Evolutionary conservation across 2,113 vertebrate species (phyloP).

Genomic region (Lepus americanus): DNA sequence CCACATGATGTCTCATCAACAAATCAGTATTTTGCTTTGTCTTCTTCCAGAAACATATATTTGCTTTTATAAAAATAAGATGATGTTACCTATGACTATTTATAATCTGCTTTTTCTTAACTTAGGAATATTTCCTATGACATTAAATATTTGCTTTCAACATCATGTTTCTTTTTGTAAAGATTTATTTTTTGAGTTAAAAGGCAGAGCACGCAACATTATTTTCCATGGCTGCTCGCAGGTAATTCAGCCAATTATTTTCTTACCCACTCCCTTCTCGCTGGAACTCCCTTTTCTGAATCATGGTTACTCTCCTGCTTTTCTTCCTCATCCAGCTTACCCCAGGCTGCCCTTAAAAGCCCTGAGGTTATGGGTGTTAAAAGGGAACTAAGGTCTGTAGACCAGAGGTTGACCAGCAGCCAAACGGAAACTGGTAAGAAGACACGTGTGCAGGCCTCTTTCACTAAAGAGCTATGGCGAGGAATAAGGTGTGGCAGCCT

Average conservation of each 20-base stretch:
- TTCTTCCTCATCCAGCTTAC: conserved; percentile 8
- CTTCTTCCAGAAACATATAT: background rate
- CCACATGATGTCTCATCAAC: background rate
- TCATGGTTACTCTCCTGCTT: background rate
- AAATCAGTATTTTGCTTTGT: background rate
- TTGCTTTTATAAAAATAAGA: conserved; percentile 27
- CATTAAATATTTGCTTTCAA: background rate
- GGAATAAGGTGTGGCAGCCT: background rate
- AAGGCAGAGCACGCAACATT: background rate
- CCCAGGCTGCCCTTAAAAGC: background rate
- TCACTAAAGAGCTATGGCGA: no score
- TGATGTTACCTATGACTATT: background rate
- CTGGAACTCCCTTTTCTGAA: background rate
- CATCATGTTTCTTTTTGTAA: background rate
- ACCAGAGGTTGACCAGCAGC: background rate
- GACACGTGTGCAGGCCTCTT: background rate
- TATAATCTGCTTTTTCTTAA: background rate
- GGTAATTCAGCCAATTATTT: background rate
- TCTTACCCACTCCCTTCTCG: background rate
- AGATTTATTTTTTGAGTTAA: no score
- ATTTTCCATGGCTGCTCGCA: background rate
- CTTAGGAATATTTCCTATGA: conserved; percentile 1
- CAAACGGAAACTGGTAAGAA: background rate
- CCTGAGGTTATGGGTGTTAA: background rate
- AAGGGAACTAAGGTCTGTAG: background rate